phyloP scores from a whole-genome alignment of 2,888 invertebrate genomes.

The Eupithecia abbreviata region DNA sequence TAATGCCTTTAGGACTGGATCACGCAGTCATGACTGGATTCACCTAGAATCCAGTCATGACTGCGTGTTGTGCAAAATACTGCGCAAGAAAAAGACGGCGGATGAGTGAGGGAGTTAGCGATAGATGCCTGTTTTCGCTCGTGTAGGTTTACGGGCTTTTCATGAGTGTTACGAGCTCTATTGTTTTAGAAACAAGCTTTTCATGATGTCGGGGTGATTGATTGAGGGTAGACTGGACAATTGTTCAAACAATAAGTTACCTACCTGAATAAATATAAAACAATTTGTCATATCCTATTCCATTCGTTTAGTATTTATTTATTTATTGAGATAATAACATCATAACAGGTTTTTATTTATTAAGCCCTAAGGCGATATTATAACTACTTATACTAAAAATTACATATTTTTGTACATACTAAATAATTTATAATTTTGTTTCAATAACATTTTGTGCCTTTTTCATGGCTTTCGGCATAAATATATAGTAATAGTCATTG shows the following conservation, averaged over 20 bases:
- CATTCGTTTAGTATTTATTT: neutral
- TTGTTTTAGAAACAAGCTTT: conserved; percentile 19
- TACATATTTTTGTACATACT: no score
- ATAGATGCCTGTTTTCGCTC: conserved; percentile 14
- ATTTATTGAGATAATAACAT: no score
- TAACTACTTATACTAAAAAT: no score
- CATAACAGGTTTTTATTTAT: no score
- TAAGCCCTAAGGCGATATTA: no score
- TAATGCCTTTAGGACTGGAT: neutral
- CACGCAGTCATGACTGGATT: neutral
- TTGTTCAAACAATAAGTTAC: neutral
- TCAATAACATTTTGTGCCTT: no score
- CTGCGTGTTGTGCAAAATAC: conserved; percentile 17
- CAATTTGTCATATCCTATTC: neutral
- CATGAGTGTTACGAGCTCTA: conserved; percentile 3
- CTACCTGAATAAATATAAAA: neutral
- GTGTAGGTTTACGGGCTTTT: conserved; percentile 6
- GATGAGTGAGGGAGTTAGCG: conserved; percentile 4
- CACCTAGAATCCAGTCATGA: neutral
- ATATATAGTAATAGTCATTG: neutral
- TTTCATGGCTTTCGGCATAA: no score
- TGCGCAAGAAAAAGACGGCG: conserved; percentile 13
- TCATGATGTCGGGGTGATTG: conserved; percentile 7
- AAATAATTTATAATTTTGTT: no score
- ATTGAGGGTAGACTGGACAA: conserved; percentile 3